These are phyloP conservation scores for Limnephilus marmoratus DNA, from an alignment of 2,888 invertebrate genomes.

Conservation along the genomic window DNA sequence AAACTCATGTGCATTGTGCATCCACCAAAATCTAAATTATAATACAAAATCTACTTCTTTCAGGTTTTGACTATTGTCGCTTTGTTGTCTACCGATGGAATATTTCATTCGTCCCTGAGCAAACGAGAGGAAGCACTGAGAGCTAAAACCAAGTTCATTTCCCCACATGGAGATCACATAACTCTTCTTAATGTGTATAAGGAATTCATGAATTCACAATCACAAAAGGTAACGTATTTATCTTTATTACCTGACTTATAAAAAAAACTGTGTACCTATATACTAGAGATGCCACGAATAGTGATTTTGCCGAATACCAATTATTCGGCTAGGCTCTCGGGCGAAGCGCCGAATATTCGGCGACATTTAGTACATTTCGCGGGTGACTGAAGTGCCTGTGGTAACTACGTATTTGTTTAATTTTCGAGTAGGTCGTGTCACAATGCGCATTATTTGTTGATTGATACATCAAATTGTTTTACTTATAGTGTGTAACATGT, in stretches of 20 bases:
- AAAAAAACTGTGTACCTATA: not conserved
- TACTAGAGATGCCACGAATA: no score
- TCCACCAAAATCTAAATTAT: not conserved
- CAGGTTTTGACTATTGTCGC: conserved; percentile 90
- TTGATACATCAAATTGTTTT: no score
- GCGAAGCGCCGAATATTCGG: no score
- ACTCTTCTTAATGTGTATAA: conserved; percentile 93
- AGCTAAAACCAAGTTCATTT: conserved; percentile 88
- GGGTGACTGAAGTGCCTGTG: no score
- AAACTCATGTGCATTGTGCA: not conserved
- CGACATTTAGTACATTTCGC: no score
- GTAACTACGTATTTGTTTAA: no score
- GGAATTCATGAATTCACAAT: conserved; percentile 84
- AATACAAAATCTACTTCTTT: conserved; percentile 57
- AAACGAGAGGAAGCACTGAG: conserved; percentile 87
- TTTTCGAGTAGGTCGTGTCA: no score
- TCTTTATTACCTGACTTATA: conserved; percentile 15
- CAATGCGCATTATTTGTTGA: no score
- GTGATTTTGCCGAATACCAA: no score
- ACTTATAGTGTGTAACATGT: no score
- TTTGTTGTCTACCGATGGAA: conserved; percentile 91
- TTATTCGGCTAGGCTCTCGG: no score
- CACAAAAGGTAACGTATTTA: conserved; percentile 78
- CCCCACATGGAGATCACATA: conserved; percentile 93
- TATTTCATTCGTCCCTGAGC: conserved; percentile 85